Percentiles rank a stretch among this genome's conserved stretches.
phyloP scores from a whole-genome alignment of 2,888 invertebrate genomes.

The Carcina quercana region DNA sequence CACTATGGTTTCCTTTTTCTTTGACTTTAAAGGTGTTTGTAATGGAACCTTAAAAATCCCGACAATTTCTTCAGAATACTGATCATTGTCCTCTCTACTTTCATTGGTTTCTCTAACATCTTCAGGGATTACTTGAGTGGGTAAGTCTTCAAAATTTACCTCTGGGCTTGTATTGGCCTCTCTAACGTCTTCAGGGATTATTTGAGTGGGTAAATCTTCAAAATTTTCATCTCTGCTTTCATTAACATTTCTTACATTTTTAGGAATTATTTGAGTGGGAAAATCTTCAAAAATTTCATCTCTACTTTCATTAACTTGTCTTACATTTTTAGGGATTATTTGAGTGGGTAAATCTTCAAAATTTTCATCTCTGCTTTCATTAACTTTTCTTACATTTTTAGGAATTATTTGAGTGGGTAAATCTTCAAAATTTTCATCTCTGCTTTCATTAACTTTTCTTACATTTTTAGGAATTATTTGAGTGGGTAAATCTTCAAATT shows the following conservation, averaged over 20 bases:
- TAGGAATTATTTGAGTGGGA: constrained; percentile 36
- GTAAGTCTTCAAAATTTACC: constrained; percentile 30
- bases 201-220: constrained; percentile 27
- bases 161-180: too few relatives aligned
- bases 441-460: too few relatives aligned
- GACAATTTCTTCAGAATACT: constrained; percentile 23
- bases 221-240: constrained; percentile 7
- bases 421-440: constrained; percentile 28
- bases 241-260: constrained; percentile 14
- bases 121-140: constrained; percentile 38
- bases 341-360: constrained; percentile 28
- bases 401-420: constrained; percentile 38
- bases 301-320: too few relatives aligned
- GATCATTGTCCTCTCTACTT: constrained; percentile 4
- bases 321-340: constrained; percentile 20
- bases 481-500: constrained; percentile 25
- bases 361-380: constrained; percentile 3
- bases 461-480: constrained; percentile 22
- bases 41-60: constrained; percentile 53
- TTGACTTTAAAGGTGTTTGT: constrained; percentile 34
- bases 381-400: constrained; percentile 15
- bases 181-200: constrained; percentile 20
- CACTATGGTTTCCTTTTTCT: constrained; percentile 32
- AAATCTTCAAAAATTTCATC: constrained; percentile 30
- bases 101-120: constrained; percentile 13